Evolutionary conservation across 1,140 invertebrate species (phyloP), one percentile per base, ranked within the genome.

Genomic region (Nasonia vitripennis): DNA sequence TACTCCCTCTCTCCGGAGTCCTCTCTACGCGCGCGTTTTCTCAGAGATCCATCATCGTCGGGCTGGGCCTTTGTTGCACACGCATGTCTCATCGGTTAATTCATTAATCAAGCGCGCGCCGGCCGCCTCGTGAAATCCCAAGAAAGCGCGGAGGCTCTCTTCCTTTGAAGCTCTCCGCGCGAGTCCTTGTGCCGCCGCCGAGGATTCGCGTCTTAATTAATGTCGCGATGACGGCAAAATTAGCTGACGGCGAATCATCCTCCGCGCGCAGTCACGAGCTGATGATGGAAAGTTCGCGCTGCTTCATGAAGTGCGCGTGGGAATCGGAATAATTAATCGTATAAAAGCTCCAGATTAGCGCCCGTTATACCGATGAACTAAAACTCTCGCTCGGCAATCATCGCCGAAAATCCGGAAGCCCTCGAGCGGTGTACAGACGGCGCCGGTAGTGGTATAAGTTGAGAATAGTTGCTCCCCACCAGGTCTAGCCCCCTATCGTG

Each of bases 151-250:
- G 20, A 34, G 37, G 20, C 17, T n/a, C 4, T n/a, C 0, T 17
- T 45, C 45, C 77, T 23, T 78, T 55, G 77, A 78, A 78, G 37
- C 20, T 62, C 48, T 23, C 41, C 31, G 27, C 27, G 27, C 27
- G 55, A 70, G 55, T 27, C 78, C 12, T 45, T 45, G 48, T 73
- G 27, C 27, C 27, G 27, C 27, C 5, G 17, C 41, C 2, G 37
- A 34, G 9, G 75, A 78, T 68, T 75, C 67, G 67, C 55, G 67
- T 84, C 83, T 78, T 84, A 79, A 84, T 77, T 84, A 78, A 78
- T 78, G 41, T 78, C 62, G 82, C 37, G 62, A 70, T 51, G 27
- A 62, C 55, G 20, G 17, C 55, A 20, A 62, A 62, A 62, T 9
- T 6, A 23, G 79, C 55, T 10, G 23, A 23, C 12, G 27, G 27